Evolutionary conservation across 2,797 vertebrate species (phyloP).

Genomic region (Acanthornis magna): DNA sequence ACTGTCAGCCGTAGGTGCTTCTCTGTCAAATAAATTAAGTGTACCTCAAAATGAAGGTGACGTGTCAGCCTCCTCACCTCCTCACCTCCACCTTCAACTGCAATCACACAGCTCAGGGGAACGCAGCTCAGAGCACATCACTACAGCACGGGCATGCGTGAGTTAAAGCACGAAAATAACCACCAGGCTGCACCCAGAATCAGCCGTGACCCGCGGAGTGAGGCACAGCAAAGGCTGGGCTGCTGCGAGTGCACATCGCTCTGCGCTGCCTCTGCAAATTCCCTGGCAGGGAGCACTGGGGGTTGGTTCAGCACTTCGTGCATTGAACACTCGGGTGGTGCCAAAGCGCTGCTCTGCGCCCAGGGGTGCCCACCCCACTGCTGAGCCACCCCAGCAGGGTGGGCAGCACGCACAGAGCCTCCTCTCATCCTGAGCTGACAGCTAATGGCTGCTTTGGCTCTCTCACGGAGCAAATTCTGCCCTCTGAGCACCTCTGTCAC

Average conservation of each 20-base stretch:
- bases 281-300: too few species aligned
- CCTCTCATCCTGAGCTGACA: neutral
- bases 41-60: neutral
- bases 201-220: neutral
- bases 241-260: rapidly evolving
- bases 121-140: neutral
- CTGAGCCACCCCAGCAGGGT: neutral
- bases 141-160: neutral
- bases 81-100: neutral
- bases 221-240: neutral
- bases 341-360: neutral
- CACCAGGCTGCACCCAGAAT: neutral
- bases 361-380: neutral
- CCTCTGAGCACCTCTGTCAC: neutral
- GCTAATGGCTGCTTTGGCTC: neutral
- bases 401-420: neutral
- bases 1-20: neutral
- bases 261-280: neutral
- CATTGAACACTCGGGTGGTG: too few species aligned
- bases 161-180: neutral
- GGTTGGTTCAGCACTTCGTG: too few species aligned
- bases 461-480: neutral
- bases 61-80: neutral
- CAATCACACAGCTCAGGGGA: neutral
- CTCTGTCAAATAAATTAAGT: slow-evolving; percentile 38